Percentiles rank a stretch among this genome's conserved stretches.
phyloP scores from a whole-genome alignment of 2,113 vertebrate species.

The Vulpes lagopus region DNA sequence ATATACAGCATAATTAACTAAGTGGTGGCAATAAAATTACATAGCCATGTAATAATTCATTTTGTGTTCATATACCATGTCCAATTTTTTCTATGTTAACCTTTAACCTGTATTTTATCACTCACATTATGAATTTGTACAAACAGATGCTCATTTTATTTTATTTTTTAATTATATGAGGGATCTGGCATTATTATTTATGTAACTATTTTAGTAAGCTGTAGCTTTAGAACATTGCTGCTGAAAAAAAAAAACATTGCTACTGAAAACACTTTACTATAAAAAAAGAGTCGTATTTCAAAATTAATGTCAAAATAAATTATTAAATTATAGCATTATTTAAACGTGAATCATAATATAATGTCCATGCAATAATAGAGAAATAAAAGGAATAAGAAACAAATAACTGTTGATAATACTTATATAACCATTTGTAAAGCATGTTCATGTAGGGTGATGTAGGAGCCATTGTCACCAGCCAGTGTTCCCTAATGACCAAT shows the following conservation, averaged over 20 bases:
- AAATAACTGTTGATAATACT: background rate
- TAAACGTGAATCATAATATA: constrained; percentile 29
- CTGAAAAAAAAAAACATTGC: constrained; percentile 63
- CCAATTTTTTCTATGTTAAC: constrained; percentile 87
- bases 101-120: constrained; percentile 84
- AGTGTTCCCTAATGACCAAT: constrained; percentile 35
- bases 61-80: constrained; percentile 86
- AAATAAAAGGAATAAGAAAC: background rate
- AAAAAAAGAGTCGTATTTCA: constrained; percentile 64
- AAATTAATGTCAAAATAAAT: constrained; percentile 60
- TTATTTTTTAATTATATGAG: constrained; percentile 85
- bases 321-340: background rate
- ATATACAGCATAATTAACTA: constrained; percentile 88
- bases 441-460: background rate
- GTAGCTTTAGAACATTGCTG: constrained; percentile 70
- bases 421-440: background rate
- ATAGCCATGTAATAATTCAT: constrained; percentile 84
- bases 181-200: constrained; percentile 82
- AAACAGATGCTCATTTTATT: constrained; percentile 85
- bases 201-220: constrained; percentile 80
- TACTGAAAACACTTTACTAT: constrained; percentile 33
- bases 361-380: background rate
- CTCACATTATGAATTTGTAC: constrained; percentile 83
- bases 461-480: background rate
- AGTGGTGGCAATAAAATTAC: constrained; percentile 85